Evolutionary conservation across 2,888 invertebrate species (phyloP).

Genomic region (Lagria hirta): DNA sequence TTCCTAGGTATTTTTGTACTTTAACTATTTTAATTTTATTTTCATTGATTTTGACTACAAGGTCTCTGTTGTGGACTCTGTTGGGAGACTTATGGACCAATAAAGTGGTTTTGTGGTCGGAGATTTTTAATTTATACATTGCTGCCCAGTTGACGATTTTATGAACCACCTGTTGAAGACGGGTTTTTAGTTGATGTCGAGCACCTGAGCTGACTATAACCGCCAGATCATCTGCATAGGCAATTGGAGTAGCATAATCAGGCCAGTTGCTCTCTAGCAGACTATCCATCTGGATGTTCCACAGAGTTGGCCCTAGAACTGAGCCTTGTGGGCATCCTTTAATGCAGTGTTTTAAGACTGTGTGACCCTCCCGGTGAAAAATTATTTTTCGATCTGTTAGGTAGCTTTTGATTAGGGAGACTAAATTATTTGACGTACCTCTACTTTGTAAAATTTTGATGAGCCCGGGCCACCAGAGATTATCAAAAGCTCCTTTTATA

Average conservation of each 20-base stretch:
- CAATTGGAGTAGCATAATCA: constrained; percentile 1
- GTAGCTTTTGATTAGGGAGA: not conserved
- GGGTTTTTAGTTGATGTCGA: not conserved
- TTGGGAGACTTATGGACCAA: constrained; percentile 1
- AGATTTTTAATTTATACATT: constrained; percentile 3
- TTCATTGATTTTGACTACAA: not conserved
- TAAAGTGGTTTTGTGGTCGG: constrained; percentile 3
- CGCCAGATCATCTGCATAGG: constrained; percentile 2
- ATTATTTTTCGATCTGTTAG: not conserved
- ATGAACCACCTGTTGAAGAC: constrained; percentile 1
- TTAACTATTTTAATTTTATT: not conserved
- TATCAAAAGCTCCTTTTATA: constrained; percentile 2
- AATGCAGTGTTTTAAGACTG: not conserved
- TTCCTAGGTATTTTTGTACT: constrained; percentile 1
- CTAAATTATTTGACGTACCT: not conserved
- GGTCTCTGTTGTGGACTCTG: constrained; percentile 1
- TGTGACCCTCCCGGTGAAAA: not conserved
- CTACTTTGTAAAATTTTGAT: not conserved
- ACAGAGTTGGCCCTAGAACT: constrained; percentile 6
- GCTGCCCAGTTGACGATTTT: constrained; percentile 2
- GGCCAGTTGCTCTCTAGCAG: not conserved
- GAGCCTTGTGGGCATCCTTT: constrained; percentile 7
- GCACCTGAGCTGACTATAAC: not conserved
- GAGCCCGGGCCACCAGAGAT: constrained; percentile 6
- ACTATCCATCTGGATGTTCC: constrained; percentile 5